Evolutionary conservation across 2,888 invertebrate genomes (phyloP).

Genomic region (Melinaea marsaeus): DNA sequence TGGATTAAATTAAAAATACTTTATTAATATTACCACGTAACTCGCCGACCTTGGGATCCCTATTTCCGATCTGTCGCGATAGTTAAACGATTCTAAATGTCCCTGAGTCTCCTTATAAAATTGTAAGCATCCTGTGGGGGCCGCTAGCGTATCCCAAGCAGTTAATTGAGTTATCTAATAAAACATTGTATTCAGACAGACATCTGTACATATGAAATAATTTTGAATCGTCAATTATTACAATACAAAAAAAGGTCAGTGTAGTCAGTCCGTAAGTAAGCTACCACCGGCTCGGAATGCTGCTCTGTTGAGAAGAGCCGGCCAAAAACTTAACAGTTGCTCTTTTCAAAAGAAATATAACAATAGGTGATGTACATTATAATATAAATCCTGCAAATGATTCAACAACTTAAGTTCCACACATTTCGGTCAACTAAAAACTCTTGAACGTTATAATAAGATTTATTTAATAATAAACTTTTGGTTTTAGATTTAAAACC

Average conservation of each 20-base stretch:
- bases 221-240: not conserved
- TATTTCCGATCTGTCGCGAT: conserved; percentile 77
- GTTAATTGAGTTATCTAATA: conserved; percentile 65
- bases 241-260: not conserved
- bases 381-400: too few species aligned
- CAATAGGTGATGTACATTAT: too few species aligned
- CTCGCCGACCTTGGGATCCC: conserved; percentile 75
- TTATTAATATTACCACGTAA: conserved; percentile 76
- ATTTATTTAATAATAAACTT: too few species aligned
- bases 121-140: conserved; percentile 82
- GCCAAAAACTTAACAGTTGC: too few species aligned
- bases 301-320: too few species aligned
- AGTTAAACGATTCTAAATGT: conserved; percentile 84
- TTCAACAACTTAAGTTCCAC: too few species aligned
- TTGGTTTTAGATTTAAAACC: too few species aligned
- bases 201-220: not conserved
- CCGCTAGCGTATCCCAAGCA: conserved; percentile 49
- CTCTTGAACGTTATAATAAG: too few species aligned
- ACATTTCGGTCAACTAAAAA: too few species aligned
- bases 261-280: too few species aligned
- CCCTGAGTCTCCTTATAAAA: conserved; percentile 80
- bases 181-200: not conserved
- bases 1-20: not conserved
- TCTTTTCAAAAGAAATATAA: too few species aligned
- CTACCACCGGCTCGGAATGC: too few species aligned